Evolutionary conservation across 2,888 invertebrate genomes (phyloP), one percentile per base, ranked within the genome.

Genomic region (Thecophora atra): DNA sequence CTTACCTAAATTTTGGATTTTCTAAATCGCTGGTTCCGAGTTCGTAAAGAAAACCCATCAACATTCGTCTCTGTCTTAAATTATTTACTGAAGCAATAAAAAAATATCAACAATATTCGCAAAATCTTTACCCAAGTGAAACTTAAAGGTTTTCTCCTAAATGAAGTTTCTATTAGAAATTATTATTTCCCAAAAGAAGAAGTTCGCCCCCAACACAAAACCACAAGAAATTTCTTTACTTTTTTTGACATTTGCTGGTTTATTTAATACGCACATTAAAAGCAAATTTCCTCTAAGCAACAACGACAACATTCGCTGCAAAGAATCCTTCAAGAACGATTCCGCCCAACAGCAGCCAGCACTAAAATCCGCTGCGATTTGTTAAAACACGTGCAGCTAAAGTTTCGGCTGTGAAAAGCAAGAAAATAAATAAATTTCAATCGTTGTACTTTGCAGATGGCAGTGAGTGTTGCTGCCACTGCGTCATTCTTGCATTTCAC

Each of bases 401-500:
- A 47, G n/a, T n/a, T 47, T 47, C 11, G 7, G 56, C 13, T 13
- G 17, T 15, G 30, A 70, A 64, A 44, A 44, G 13, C 15, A 62
- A 26, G 52, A 70, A 64, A 71, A 54, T 44, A 62, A 67, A 67
- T 42, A 62, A 67, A 72, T 66, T 71, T 72, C 60, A 67, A 51
- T 60, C 54, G 42, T 30, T 52, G n/a, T 44, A 52, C 15, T 62
- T 51, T 63, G 63, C 62, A 52, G 28, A 24, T 65, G 28, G 37
- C 42, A 65, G 70, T 56, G 54, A 21, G 30, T n/a, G 11, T 19
- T 60, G n/a, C 17, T 63, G 21, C 24, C 13, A 13, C 63, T 64
- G 47, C 47, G 47, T 24, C 44, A 19, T 3, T 47, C 47, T 64
- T 47, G 17, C 21, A 17, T 17, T 47, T 44, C 64, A 30, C 64